Base-by-base conservation (phyloP, 2,113 vertebrate species). In the Labeo rohita region DNA sequence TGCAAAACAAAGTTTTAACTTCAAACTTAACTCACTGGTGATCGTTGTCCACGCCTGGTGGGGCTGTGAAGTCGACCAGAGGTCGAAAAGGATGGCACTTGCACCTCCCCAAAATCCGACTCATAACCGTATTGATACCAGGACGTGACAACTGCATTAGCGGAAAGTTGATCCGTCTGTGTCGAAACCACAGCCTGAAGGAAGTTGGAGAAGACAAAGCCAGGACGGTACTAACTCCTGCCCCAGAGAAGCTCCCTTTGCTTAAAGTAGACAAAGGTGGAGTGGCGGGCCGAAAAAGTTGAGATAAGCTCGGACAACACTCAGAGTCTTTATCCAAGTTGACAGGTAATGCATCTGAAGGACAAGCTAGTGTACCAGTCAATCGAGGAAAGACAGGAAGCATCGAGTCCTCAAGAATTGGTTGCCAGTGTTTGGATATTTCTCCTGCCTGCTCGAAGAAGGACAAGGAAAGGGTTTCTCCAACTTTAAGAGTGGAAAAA, bases 21-120 rank as follows among this genome's bases (percentile, higher is more conserved):
- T 61, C 15, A 59, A 47, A 1, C 13, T 77, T 4, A 34, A 81
- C 89, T 87, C 45, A 91, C 91, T 89, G 85, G 81, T 92, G 90
- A 85, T 92, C 85, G 43, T 88, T 87, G 80, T 74, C 84, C 15
- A 89, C 52, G 50, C 87, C 82, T n/a, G 83, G 70, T 8, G 85
- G 90, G 8, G 66, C 85, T 4, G 89, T 84, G 78, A 80, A 84
- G 87, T 92, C 91, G 34, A 77, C 23, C 59, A 88, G 86, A 3
- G 89, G 79, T 6, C 65, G 74, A 47, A 90, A 66, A 43, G 90
- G 86, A 61, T 76, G 82, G 72, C 74, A 72, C 4, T 36, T 87
- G 68, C 83, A 79, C 82, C 34, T 79, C 1, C 68, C 83, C 36
- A 76, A 80, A 54, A 92, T 76, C 56, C 74, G 85, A 16, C 84